These are phyloP conservation scores for Alouatta palliata DNA, from an alignment of 2,113 vertebrate species.

Conservation along the genomic window DNA sequence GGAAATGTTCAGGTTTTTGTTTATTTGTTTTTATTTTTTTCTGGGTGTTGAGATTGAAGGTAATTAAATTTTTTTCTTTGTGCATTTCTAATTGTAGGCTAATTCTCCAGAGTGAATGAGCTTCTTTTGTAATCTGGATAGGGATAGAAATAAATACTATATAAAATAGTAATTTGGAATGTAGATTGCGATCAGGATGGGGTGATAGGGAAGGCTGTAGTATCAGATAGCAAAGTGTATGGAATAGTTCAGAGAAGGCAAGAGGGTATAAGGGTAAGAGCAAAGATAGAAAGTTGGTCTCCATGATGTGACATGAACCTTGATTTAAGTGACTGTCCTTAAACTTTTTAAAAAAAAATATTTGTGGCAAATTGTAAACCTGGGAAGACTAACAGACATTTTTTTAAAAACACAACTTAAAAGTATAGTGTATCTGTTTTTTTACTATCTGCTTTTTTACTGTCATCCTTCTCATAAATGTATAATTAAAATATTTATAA, in stretches of 20 bases:
- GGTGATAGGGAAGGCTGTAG: neutral
- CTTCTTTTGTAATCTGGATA: neutral
- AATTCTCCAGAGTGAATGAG: neutral
- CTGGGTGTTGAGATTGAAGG: neutral
- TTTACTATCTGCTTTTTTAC: neutral
- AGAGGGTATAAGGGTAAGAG: neutral
- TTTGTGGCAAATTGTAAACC: neutral
- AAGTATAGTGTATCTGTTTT: neutral
- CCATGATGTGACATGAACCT: neutral
- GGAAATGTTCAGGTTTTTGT: neutral
- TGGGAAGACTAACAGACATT: neutral
- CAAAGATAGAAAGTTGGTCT: neutral
- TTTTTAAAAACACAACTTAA: neutral
- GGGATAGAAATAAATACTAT: neutral
- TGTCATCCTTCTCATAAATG: neutral
- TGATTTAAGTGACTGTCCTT: neutral
- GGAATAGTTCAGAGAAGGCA: neutral
- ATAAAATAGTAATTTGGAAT: neutral
- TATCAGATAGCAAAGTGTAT: neutral
- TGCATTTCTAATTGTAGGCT: slow-evolving; percentile 31
- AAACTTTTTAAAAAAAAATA: neutral
- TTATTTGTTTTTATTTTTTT: neutral
- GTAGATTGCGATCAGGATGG: neutral
- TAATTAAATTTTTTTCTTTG: neutral
- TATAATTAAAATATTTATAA: slow-evolving; percentile 25